Evolutionary conservation across 2,888 invertebrate species (phyloP).

Genomic region (Watsonalla cultraria): DNA sequence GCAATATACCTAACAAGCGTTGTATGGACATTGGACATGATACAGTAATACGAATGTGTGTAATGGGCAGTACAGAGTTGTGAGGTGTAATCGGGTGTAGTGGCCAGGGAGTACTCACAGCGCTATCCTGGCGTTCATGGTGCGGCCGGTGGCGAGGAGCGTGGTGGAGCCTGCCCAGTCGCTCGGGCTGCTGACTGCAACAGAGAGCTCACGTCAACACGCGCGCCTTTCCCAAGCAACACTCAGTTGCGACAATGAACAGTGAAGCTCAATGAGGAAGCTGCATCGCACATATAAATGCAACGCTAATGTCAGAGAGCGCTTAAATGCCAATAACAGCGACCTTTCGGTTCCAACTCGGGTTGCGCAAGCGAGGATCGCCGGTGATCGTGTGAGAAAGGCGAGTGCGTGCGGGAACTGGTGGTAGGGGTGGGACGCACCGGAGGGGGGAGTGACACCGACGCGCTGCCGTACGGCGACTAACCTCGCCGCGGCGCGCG

Average conservation of each 20-base stretch:
- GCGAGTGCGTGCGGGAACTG: constrained; percentile 51
- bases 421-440: constrained; percentile 52
- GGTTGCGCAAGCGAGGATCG: constrained; percentile 74
- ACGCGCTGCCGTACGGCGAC: constrained; percentile 74
- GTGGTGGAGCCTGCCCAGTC: constrained; percentile 46
- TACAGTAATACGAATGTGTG: constrained; percentile 5
- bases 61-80: background rate
- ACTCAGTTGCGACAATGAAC: constrained; percentile 73
- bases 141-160: constrained; percentile 24
- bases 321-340: constrained; percentile 76
- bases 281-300: constrained; percentile 74
- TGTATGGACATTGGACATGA: constrained; percentile 9
- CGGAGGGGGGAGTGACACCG: constrained; percentile 54
- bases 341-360: constrained; percentile 71
- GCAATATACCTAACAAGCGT: constrained; percentile 2
- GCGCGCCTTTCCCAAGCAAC: constrained; percentile 72
- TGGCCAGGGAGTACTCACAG: constrained; percentile 53
- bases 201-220: constrained; percentile 71
- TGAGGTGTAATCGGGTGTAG: background rate
- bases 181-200: constrained; percentile 66
- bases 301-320: constrained; percentile 77
- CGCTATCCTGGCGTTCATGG: constrained; percentile 63
- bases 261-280: constrained; percentile 74
- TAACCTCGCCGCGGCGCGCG: constrained; percentile 71
- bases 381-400: constrained; percentile 71